phyloP scores from a whole-genome alignment of 2,888 invertebrate species.

The Cantharis nigra region DNA sequence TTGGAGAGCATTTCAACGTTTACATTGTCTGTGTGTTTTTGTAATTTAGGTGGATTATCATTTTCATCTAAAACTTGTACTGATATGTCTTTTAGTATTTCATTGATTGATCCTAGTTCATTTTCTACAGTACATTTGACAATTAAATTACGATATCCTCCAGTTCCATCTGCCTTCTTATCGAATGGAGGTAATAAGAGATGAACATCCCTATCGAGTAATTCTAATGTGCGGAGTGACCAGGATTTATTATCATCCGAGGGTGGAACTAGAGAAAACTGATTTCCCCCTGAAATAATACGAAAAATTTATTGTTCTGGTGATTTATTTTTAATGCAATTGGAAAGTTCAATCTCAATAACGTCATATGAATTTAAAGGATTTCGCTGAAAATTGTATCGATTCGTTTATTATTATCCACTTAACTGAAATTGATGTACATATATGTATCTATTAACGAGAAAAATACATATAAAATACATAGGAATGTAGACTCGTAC shows the following conservation, averaged over 20 bases:
- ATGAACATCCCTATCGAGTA: slow-evolving; percentile 38
- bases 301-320: slow-evolving; percentile 2
- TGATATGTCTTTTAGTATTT: slow-evolving; percentile 48
- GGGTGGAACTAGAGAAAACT: slow-evolving; percentile 38
- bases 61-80: slow-evolving; percentile 61
- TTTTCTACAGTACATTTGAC: slow-evolving; percentile 56
- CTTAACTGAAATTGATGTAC: background rate
- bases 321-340: slow-evolving; percentile 6
- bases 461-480: background rate
- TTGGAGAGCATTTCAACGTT: slow-evolving; percentile 46
- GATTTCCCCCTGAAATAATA: slow-evolving; percentile 32
- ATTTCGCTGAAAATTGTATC: background rate
- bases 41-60: slow-evolving; percentile 55
- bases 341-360: slow-evolving; percentile 6
- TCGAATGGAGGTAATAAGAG: slow-evolving; percentile 48
- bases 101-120: slow-evolving; percentile 47
- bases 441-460: background rate
- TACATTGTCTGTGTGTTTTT: slow-evolving; percentile 46
- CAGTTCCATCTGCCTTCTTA: slow-evolving; percentile 53
- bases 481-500: background rate
- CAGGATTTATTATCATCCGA: slow-evolving; percentile 38
- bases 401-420: background rate
- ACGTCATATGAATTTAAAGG: background rate
- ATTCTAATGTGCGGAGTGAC: slow-evolving; percentile 50
- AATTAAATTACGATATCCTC: slow-evolving; percentile 42